Base-by-base conservation (phyloP, 2,113 vertebrate species). In the Phalacrocorax aristotelis region DNA sequence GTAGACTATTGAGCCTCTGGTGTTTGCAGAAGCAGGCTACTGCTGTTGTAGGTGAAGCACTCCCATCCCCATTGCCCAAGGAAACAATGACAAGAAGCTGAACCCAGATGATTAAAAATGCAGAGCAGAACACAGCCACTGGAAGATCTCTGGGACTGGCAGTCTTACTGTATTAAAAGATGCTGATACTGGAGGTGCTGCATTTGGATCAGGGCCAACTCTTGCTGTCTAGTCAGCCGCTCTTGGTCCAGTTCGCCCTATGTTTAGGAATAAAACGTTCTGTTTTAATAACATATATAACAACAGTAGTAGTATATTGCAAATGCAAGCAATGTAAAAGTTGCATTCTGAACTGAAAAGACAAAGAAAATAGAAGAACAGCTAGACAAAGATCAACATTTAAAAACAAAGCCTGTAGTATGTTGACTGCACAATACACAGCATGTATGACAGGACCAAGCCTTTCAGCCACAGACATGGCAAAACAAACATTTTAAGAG, bases 131-230 rank as follows among this genome's bases (percentile, higher is more conserved):
- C 74, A 92, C 11, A 87, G 79, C 7, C 60, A 78, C 38, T 66
- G 34, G 40, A 34, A 95, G 21, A 68, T 32, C 42, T 69, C 62
- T 62, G 60, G 51, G 38, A 94, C 46, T 29, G 27, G 27, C 81
- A 87, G 20, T 74, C 98, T 91, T 98, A 99, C 99, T 99, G 99
- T 97, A 99, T 98, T 95, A 99, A 97, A 97, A 99, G 99, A 92
- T 99, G 98, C 95, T 99, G 99, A 98, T 99, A 99, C 96, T 99
- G 99, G 84, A 99, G 99, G 80, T 99, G 98, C 89, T 99, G 99
- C 98, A 99, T 99, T 91, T 99, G 99, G 96, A 99, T 99, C 83
- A 99, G 97, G 91, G 99, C 99, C 51, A 99, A 95, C 95, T 99
- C 99, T 82, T 99, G 99, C 36, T 99, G 99, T 90, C 99, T 98